Evolutionary conservation across 2,797 vertebrate genomes (phyloP).

Genomic region (Choloepus didactylus): DNA sequence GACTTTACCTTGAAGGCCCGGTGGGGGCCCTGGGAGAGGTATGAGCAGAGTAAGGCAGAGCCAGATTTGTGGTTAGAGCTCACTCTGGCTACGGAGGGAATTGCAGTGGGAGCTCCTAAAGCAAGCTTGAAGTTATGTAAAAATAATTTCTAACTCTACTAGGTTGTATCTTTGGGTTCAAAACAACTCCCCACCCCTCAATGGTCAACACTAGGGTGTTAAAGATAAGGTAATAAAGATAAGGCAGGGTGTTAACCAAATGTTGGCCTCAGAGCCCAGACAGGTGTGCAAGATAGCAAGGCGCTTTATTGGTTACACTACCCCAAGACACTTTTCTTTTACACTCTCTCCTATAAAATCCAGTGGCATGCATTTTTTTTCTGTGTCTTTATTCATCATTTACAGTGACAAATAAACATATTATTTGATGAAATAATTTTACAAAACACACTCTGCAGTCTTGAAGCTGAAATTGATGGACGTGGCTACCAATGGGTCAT

Average conservation of each 20-base stretch:
- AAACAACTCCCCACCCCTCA: neutral
- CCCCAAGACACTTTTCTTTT: neutral
- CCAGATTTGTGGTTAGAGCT: neutral
- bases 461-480: neutral
- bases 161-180: neutral
- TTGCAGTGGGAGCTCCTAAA: neutral
- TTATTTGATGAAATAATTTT: neutral
- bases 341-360: neutral
- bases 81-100: neutral
- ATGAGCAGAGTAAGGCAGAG: neutral
- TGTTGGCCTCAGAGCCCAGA: neutral
- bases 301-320: neutral
- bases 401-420: neutral
- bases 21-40: neutral
- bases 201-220: constrained; percentile 8
- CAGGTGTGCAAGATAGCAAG: constrained; percentile 1
- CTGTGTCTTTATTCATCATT: neutral
- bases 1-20: neutral
- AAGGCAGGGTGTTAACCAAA: constrained; percentile 41
- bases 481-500: neutral
- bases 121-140: neutral
- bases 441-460: neutral
- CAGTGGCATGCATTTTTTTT: neutral
- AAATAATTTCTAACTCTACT: neutral
- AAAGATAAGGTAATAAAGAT: constrained; percentile 62